These are phyloP conservation scores for Protonibea diacanthus DNA, from an alignment of 2,797 vertebrate genomes.

Conservation along the genomic window DNA sequence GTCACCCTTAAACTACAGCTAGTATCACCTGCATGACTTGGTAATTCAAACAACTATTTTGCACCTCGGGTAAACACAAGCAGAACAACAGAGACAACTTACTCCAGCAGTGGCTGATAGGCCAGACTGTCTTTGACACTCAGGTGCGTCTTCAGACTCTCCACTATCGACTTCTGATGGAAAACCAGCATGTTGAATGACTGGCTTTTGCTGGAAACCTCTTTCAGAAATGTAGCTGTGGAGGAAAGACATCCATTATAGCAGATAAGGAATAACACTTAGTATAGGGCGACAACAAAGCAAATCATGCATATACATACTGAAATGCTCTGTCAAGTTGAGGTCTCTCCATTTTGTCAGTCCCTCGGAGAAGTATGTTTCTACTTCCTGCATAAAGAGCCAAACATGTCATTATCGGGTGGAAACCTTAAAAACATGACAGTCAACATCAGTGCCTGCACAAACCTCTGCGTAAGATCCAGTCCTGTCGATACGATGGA, in stretches of 20 bases:
- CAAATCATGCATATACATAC: constrained; percentile 80
- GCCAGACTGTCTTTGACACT: constrained; percentile 90
- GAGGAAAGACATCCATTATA: neutral
- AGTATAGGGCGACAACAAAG: neutral
- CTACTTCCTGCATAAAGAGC: constrained; percentile 88
- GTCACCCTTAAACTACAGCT: neutral
- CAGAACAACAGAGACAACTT: constrained; percentile 71
- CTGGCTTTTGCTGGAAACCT: constrained; percentile 92
- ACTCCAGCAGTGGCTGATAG: constrained; percentile 95
- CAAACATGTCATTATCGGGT: neutral
- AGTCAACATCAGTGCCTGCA: neutral
- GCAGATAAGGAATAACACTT: neutral
- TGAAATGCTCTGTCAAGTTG: constrained; percentile 94
- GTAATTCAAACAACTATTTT: neutral
- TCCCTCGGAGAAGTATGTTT: constrained; percentile 96
- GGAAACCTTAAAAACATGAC: neutral
- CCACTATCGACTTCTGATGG: constrained; percentile 92
- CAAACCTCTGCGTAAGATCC: constrained; percentile 93
- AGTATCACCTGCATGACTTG: too few species aligned
- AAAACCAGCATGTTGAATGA: constrained; percentile 98
- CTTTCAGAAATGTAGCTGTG: constrained; percentile 90
- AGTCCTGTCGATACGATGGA: constrained; percentile 96
- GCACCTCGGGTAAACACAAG: neutral
- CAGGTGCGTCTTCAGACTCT: constrained; percentile 93
- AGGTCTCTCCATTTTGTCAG: constrained; percentile 96